Evolutionary conservation across 30 jellyfish, hydroid and myxozoan genomes (phyloP).

Genomic region (Aurelia sp.): DNA sequence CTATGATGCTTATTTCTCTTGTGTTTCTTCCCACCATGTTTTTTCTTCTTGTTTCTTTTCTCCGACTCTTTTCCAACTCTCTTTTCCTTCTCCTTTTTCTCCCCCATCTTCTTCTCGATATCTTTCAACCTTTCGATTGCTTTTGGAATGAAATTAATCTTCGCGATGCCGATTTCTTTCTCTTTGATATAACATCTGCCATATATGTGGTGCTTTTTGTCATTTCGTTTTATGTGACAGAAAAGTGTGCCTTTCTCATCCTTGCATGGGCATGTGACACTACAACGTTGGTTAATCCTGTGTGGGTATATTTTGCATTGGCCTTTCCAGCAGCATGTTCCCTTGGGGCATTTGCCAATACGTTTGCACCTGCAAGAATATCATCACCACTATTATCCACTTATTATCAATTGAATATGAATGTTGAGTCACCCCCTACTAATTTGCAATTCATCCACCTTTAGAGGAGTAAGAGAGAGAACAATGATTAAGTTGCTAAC

Average conservation of each 20-base stretch:
- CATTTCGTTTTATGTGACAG: conserved; percentile 45
- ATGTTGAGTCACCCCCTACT: too few species aligned
- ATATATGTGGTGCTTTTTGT: conserved; percentile 11
- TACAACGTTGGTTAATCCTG: conserved; percentile 67
- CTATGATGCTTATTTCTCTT: conserved; percentile 3
- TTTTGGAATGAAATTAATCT: conserved; percentile 52
- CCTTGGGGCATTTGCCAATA: conserved; percentile 33
- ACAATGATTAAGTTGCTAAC: too few species aligned
- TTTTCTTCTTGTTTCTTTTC: conserved; percentile 11
- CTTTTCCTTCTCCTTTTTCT: neutral
- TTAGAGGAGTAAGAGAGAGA: too few species aligned
- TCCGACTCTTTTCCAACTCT: neutral
- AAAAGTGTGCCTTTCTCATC: conserved; percentile 48
- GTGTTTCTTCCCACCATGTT: conserved; percentile 24
- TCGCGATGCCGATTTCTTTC: conserved; percentile 29
- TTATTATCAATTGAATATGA: too few species aligned
- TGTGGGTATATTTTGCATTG: conserved; percentile 67
- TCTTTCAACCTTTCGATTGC: conserved; percentile 51
- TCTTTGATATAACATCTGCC: conserved; percentile 71
- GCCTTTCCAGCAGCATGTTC: conserved; percentile 81
- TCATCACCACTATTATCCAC: neutral
- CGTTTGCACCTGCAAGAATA: conserved; percentile 29
- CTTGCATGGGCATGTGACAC: conserved; percentile 61
- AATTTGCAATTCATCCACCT: too few species aligned
- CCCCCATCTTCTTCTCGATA: conserved; percentile 46